These are phyloP conservation scores for Archilochus colubris DNA, from an alignment of 2,113 vertebrate genomes.

Conservation along the genomic window DNA sequence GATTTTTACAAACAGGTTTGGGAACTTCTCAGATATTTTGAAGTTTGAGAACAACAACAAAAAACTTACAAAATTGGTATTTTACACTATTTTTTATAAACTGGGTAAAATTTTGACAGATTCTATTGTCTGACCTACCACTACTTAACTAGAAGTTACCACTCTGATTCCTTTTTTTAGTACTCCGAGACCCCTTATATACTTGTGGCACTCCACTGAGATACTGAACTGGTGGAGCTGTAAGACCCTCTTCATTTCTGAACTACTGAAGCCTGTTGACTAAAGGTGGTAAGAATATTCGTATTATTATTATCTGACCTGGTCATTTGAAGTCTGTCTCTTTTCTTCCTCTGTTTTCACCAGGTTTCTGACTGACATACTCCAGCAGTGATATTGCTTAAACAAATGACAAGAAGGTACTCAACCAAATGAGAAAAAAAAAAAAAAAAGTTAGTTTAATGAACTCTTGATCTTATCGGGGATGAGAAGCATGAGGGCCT, in stretches of 20 bases:
- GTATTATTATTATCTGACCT: neutral
- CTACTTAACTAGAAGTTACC: neutral
- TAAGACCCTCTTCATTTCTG: neutral
- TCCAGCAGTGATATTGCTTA: constrained; percentile 45
- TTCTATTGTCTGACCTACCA: neutral
- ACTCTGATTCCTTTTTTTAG: neutral
- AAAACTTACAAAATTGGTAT: neutral
- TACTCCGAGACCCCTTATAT: neutral
- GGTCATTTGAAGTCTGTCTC: neutral
- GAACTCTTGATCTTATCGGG: neutral
- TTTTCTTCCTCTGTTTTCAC: constrained; percentile 41
- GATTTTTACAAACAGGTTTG: constrained; percentile 44
- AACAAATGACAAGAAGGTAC: constrained; percentile 10
- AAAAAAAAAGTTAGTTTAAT: neutral
- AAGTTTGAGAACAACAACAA: neutral
- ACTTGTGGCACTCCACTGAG: neutral
- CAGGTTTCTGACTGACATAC: constrained; percentile 36
- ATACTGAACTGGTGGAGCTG: neutral
- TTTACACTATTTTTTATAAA: neutral
- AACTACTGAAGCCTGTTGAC: neutral
- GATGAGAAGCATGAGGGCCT: neutral
- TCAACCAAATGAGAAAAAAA: neutral
- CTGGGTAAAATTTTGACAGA: neutral
- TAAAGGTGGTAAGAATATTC: constrained; percentile 26
- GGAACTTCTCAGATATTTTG: constrained; percentile 46